Evolutionary conservation across 2,113 vertebrate genomes (phyloP), one percentile per base, ranked within the genome.

Genomic region (Pollimyrus isidori): DNA sequence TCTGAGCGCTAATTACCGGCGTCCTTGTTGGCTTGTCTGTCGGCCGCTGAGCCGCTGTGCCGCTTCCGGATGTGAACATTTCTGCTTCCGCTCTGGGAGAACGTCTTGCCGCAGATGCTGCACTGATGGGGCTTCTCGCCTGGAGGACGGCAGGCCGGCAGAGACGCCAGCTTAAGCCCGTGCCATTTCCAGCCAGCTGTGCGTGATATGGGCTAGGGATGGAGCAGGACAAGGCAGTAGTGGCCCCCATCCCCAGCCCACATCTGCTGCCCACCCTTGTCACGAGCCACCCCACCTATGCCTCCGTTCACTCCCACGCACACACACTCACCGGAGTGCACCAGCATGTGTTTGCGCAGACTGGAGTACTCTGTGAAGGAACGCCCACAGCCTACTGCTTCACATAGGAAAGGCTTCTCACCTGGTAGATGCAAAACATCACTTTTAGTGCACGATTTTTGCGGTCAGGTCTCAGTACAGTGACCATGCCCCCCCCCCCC

Each of bases 301-400:
- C 58, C 58, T 23, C n/a, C 9, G 23, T 65, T 26, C 58, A 65
- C 26, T 26, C 58, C n/a, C 58, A 10, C 9, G 1, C 80, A 83
- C 2, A 6, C 42, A 48, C 42, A 84, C 80, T 93, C 96, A 99
- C 98, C 98, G 94, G 98, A 99, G 94, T 99, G 98, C 50, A 99
- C 98, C 35, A 99, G 97, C 96, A 98, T 96, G 93, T 99, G 98
- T 95, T 99, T 99, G n/a, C 98, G 96, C 86, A 99, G 97, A 94
- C 98, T 99, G 91, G 98, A 99, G 92, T 99, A 99, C 94, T 99
- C 98, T 0, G 98, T 97, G 93, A 99, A 99, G 90, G 97, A 99
- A 89, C 98, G 97, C 80, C 98, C 98, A 93, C 98, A 99, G 49
- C 97, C 97, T 92, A 98, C 97, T 90, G 97, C 97, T 91, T 99